Base-by-base conservation (phyloP, 2,888 invertebrate species). In the Hymenopus coronatus region DNA sequence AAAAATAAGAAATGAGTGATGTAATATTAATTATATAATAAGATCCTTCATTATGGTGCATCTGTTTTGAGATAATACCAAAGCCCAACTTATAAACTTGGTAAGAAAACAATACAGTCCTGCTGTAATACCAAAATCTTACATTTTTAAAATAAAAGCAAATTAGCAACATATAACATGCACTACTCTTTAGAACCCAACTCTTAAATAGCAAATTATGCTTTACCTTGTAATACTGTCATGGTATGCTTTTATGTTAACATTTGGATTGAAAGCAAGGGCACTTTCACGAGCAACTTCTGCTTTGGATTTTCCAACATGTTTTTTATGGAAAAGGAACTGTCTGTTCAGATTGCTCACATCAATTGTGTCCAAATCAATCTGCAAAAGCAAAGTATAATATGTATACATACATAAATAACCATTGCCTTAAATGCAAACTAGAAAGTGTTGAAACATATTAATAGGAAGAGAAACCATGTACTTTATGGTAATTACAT, bases 301-400 rank as follows among this genome's bases (percentile, higher is more conserved):
- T 0, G 99, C 98, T 94, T 99, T 99, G 0, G 99, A 97, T 93
- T 98, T 98, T 3, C 99, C 99, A 90, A 99, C 99, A 95, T 99
- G 99, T 92, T 98, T 97, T 92, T 98, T 98, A 92, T 98, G 97
- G 92, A 99, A 99, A n/a, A 99, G 94, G 93, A 99, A 99, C 93
- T 99, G 99, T 82, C 99, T 96, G 93, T 99, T 99, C 91, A 99
- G 94, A 93, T 99, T 99, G 94, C 99, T 99, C 89, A 99, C 97
- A 94, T 99, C 99, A 93, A 99, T 99, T 0, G 99, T 99, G 93
- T 99, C 99, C 93, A 99, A 95, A 95, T 99, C 99, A 93, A 99
- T 82, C 87, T 87, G 82, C n/a, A 87, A 87, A 25, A 40, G 20
- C 9, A 28, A 28, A 40, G 81, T 20, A 40, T 3, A 40, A 85